Evolutionary conservation across 2,113 vertebrate genomes (phyloP).

Genomic region (Dipodomys merriami): DNA sequence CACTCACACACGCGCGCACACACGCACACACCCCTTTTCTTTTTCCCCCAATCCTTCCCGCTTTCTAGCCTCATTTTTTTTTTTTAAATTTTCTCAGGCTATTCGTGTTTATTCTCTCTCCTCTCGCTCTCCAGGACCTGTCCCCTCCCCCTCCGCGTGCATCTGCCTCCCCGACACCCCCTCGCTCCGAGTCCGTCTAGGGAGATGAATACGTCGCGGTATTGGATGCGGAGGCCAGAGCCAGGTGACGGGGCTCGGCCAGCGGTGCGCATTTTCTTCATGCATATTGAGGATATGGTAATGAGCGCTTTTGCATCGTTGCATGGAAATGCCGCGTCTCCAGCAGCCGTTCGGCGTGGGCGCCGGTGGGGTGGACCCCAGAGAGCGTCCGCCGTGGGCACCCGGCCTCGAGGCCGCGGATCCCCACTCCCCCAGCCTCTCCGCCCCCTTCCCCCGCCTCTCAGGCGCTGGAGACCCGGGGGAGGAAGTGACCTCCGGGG

Average conservation of each 20-base stretch:
- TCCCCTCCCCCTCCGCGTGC: neutral
- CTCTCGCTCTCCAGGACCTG: slow-evolving; percentile 86
- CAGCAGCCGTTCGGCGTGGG: slow-evolving; percentile 71
- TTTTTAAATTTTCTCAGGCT: slow-evolving; percentile 71
- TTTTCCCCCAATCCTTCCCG: neutral
- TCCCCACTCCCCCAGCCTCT: neutral
- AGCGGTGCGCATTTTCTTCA: slow-evolving; percentile 96
- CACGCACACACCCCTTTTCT: neutral
- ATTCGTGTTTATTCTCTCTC: slow-evolving; percentile 89
- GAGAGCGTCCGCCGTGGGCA: neutral
- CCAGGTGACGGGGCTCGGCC: slow-evolving; percentile 93
- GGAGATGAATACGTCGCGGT: slow-evolving; percentile 95
- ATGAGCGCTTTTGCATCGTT: slow-evolving; percentile 99
- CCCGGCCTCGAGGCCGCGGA: neutral
- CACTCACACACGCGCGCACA: no score
- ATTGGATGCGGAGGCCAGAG: slow-evolving; percentile 98
- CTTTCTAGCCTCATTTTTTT: neutral
- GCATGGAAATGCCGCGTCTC: slow-evolving; percentile 96
- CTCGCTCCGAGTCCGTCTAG: slow-evolving; percentile 48
- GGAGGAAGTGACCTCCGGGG: slow-evolving; percentile 16
- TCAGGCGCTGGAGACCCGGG: neutral
- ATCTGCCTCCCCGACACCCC: slow-evolving; percentile 19
- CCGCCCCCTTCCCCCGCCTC: no score
- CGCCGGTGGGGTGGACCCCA: neutral
- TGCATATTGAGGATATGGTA: slow-evolving; percentile 99